phyloP scores from a whole-genome alignment of 2,113 vertebrate genomes.

The Sitta europaea region DNA sequence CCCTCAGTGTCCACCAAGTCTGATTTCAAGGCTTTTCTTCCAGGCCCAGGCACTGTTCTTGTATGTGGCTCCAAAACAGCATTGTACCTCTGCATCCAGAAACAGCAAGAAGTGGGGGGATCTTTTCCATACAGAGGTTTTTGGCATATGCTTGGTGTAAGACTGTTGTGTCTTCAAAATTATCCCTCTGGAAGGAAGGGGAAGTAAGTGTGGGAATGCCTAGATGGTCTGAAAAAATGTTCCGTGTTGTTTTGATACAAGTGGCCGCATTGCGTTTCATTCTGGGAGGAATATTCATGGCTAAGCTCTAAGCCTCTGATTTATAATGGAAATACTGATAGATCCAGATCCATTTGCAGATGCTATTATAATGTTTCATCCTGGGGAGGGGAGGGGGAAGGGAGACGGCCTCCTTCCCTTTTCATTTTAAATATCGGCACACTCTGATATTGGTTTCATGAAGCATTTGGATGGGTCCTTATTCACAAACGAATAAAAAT shows the following conservation, averaged over 20 bases:
- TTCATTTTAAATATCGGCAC: constrained; percentile 66
- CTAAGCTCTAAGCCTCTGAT: constrained; percentile 52
- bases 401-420: constrained; percentile 36
- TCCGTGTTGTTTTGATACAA: background rate
- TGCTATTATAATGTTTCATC: constrained; percentile 64
- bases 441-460: constrained; percentile 74
- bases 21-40: background rate
- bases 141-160: background rate
- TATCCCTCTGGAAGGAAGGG: background rate
- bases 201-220: background rate
- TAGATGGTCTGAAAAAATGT: constrained; percentile 32
- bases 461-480: constrained; percentile 79
- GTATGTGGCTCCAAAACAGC: background rate
- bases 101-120: background rate
- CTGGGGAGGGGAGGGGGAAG: constrained; percentile 28
- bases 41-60: background rate
- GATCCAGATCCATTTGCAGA: constrained; percentile 63
- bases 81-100: background rate
- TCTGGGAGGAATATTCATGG: constrained; percentile 56
- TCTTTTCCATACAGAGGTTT: background rate
- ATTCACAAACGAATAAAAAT: constrained; percentile 85
- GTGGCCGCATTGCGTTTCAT: background rate
- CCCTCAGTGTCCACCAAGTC: accelerated
- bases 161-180: background rate
- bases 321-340: constrained; percentile 65